A percentile compares a stretch with the other conserved stretches of the same genome.
Conservation (phyloP, 2,113 vertebrate species). For the Syrmaticus mikado region DNA sequence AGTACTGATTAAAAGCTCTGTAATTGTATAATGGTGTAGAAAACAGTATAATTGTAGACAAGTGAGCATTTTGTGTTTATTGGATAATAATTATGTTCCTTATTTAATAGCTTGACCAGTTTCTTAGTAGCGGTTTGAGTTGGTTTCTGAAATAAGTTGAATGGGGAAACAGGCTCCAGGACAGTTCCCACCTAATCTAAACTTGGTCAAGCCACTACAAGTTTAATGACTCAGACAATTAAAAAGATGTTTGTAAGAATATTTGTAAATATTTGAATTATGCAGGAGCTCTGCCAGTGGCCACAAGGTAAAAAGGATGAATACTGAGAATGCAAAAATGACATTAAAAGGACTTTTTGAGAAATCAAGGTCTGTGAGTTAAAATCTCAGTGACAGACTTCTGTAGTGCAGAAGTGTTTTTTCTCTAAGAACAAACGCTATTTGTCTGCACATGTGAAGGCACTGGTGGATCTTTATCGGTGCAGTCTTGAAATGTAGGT, state of each 20-base stretch:
- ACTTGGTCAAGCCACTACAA: background rate
- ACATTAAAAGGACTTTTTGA: fast-evolving
- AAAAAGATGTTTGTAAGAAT: background rate
- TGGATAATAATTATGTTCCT: conserved; percentile 2
- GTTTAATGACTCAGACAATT: background rate
- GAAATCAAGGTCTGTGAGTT: background rate
- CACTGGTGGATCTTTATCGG: background rate
- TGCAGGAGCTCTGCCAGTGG: background rate
- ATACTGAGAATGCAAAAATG: background rate
- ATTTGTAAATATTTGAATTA: background rate
- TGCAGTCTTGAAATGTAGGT: background rate
- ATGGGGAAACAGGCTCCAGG: background rate
- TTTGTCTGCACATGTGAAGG: background rate
- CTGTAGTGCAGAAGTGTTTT: background rate
- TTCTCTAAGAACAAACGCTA: background rate
- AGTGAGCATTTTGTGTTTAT: background rate
- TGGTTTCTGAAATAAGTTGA: background rate
- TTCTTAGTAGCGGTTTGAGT: background rate
- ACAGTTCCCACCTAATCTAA: background rate
- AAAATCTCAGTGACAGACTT: background rate
- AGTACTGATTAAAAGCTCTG: background rate
- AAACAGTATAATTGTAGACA: conserved; percentile 7
- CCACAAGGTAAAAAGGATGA: background rate
- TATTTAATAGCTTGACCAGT: background rate
- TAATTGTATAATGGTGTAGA: background rate